phyloP scores from a whole-genome alignment of 2,113 vertebrate species.

The Alligator mississippiensis region DNA sequence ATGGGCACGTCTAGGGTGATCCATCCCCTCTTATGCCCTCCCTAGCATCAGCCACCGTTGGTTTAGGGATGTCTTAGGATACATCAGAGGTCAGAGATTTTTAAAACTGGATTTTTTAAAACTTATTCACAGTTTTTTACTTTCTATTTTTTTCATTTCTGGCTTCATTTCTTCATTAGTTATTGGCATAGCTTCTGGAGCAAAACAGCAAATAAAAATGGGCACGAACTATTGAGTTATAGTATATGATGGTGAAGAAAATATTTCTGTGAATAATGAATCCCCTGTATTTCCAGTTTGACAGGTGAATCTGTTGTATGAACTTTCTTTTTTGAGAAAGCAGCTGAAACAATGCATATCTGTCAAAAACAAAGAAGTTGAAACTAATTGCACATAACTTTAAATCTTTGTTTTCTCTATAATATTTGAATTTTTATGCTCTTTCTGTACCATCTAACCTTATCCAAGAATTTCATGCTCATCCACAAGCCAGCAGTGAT shows the following conservation, averaged over 20 bases:
- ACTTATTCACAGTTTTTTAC: not conserved
- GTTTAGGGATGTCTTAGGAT: too few species aligned
- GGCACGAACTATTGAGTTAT: not conserved
- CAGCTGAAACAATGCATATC: not conserved
- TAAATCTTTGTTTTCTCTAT: not conserved
- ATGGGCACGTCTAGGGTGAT: too few species aligned
- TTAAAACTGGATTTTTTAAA: not conserved
- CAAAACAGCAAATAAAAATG: not conserved
- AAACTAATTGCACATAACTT: conserved; percentile 12
- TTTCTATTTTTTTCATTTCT: not conserved
- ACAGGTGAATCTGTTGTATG: conserved; percentile 18
- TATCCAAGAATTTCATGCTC: not conserved
- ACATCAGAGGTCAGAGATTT: too few species aligned
- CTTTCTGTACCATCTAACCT: not conserved
- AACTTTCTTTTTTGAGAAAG: not conserved
- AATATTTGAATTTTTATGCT: not conserved
- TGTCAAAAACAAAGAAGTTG: not conserved
- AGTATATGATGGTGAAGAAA: not conserved
- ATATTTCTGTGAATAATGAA: conserved; percentile 20
- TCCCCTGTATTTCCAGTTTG: not conserved
- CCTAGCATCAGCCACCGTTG: too few species aligned
- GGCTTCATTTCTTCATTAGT: not conserved
- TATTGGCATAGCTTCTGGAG: not conserved
- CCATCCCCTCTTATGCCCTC: too few species aligned
- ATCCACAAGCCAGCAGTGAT: not conserved